Conservation (phyloP, 2,113 vertebrate genomes). For the Ardeotis arabs region DNA sequence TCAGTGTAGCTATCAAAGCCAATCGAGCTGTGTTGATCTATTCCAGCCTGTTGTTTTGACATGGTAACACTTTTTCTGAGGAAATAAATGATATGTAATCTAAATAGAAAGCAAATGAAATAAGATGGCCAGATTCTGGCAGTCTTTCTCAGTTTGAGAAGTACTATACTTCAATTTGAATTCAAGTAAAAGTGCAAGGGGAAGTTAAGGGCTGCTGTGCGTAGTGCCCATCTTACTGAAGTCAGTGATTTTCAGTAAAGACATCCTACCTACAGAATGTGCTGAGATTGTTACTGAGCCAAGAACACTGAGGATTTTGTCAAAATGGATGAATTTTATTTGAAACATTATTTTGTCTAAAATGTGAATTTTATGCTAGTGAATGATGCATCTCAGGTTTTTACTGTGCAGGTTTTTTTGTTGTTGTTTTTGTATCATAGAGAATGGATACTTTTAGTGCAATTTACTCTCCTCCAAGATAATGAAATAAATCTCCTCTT, state of each 20-base stretch:
- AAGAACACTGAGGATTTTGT: not conserved
- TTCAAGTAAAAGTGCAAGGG: not conserved
- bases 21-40: not conserved
- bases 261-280: not conserved
- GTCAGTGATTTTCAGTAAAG: not conserved
- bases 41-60: slow-evolving; percentile 1
- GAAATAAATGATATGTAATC: not conserved
- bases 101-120: not conserved
- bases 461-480: not conserved
- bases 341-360: not conserved
- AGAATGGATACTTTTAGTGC: slow-evolving; percentile 8
- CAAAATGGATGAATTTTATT: not conserved
- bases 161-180: not conserved
- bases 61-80: not conserved
- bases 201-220: not conserved
- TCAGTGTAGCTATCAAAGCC: not conserved
- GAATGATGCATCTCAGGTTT: slow-evolving; percentile 30
- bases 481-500: not conserved
- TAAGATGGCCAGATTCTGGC: not conserved
- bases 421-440: not conserved
- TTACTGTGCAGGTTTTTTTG: not conserved
- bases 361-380: slow-evolving; percentile 31
- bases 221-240: not conserved
- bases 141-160: not conserved
- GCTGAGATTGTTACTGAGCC: not conserved